These are phyloP conservation scores for Rhagophthalmus giganteus DNA, from an alignment of 2,888 invertebrate genomes.

Conservation along the genomic window DNA sequence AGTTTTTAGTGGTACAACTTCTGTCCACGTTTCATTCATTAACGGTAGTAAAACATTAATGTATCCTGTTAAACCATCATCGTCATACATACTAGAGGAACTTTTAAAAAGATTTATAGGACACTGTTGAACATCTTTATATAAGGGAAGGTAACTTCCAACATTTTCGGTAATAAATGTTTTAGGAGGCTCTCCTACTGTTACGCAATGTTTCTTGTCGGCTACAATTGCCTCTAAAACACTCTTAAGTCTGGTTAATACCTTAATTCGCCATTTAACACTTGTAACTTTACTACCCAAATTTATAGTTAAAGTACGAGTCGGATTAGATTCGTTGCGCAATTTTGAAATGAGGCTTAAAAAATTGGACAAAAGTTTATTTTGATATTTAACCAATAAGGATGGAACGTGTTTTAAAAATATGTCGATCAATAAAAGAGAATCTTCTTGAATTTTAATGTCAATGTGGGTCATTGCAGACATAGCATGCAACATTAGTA, in stretches of 20 bases:
- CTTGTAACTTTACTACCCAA: conserved; percentile 73
- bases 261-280: conserved; percentile 78
- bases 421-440: conserved; percentile 75
- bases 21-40: conserved; percentile 82
- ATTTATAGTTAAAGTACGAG: conserved; percentile 69
- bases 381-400: conserved; percentile 68
- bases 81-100: neutral
- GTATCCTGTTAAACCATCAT: neutral
- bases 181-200: neutral
- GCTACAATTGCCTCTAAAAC: conserved; percentile 56
- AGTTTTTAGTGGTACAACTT: conserved; percentile 63
- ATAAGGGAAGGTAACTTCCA: conserved; percentile 3
- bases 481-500: conserved; percentile 76
- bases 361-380: conserved; percentile 76
- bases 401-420: conserved; percentile 69
- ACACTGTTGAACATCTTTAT: too few relatives aligned
- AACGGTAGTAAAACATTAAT: conserved; percentile 71
- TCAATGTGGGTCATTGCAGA: conserved; percentile 92
- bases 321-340: conserved; percentile 65
- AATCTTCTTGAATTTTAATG: conserved; percentile 78
- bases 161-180: neutral
- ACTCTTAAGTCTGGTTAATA: conserved; percentile 70
- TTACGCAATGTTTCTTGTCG: conserved; percentile 31
- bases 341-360: conserved; percentile 82
- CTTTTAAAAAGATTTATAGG: too few relatives aligned